Evolutionary conservation across 2,888 invertebrate species (phyloP).

Genomic region (Eudasyphora cyanicolor): DNA sequence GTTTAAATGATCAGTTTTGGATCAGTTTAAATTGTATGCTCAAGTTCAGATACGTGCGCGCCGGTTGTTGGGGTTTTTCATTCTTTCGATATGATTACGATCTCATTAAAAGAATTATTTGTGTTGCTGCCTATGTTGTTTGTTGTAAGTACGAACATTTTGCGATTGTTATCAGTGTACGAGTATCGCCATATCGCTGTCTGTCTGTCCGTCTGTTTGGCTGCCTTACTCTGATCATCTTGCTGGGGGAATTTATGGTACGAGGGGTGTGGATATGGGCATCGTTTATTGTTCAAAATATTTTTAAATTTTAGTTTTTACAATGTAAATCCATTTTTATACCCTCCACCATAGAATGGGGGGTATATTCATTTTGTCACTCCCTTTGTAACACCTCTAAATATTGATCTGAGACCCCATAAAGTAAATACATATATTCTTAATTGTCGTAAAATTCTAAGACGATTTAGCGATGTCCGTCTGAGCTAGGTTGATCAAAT

Average conservation of each 20-base stretch:
- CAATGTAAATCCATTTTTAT: no score
- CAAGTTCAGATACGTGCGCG: slow-evolving; percentile 32
- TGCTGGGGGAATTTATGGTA: slow-evolving; percentile 21
- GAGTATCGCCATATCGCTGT: slow-evolving; percentile 62
- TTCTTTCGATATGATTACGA: slow-evolving; percentile 71
- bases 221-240: slow-evolving; percentile 27
- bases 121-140: slow-evolving; percentile 77
- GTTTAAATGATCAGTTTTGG: slow-evolving; percentile 55
- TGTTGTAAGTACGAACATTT: slow-evolving; percentile 68
- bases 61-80: slow-evolving; percentile 19
- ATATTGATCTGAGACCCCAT: no score
- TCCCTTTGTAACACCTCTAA: no score
- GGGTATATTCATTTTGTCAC: no score
- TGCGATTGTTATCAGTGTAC: slow-evolving; percentile 73
- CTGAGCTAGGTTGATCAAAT: no score
- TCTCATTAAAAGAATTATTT: slow-evolving; percentile 79
- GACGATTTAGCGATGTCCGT: no score
- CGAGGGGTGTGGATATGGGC: slow-evolving; percentile 49
- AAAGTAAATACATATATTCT: no score
- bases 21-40: slow-evolving; percentile 43
- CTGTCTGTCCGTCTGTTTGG: slow-evolving; percentile 10
- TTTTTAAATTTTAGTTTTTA: no score
- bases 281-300: no score
- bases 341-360: no score
- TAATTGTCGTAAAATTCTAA: no score